Base-by-base conservation (phyloP, 1,140 invertebrate species). In the Halictus rubicundus region DNA sequence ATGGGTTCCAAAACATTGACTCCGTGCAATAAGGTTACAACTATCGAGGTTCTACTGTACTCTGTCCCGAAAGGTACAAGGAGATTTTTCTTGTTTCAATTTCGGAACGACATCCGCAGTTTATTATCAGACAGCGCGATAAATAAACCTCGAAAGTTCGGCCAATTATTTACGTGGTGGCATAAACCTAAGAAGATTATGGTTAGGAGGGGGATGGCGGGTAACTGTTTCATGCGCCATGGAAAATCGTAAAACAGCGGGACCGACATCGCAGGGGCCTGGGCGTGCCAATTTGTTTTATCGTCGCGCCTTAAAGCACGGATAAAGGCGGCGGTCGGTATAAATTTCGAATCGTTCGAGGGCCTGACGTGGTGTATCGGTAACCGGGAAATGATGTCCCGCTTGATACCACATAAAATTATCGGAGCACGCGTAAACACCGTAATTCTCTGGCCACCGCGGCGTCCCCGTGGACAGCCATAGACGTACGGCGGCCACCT, bases 381-480 rank as follows among this genome's bases (percentile, higher is more conserved):
- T 32, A 37, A 72, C 68, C 59, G 21, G 5, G 32, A 32, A 52
- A 63, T 70, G 66, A 32, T 63, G 61, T 32, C 37, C 27, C 61
- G 12, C 61, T 37, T 72, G 64, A 74, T n/a, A 21, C 12, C 25
- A 49, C 49, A 46, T 46, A 39, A 73, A 79, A 72, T 79, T 79
- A 79, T 79, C 69, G 46, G 63, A 23, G 37, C 61, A 25, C 39
- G 61, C n/a, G 59, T 66, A 74, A 79, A 79, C 61, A 46, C 49
- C 61, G 61, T 73, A 73, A 73, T 73, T 66, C 25, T 19, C 19
- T 46, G 16, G 19, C 23, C 54, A 59, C 27, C 21, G 6, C 49
- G 60, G 27, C 19, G n/a, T 46, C 4, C 46, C 37, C 23, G 19
- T 27, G 21, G 60, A 52, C 64, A 59, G 54, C 21, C 27, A 2